These are phyloP conservation scores for Clanis bilineata DNA, from an alignment of 2,888 invertebrate genomes.

Conservation along the genomic window DNA sequence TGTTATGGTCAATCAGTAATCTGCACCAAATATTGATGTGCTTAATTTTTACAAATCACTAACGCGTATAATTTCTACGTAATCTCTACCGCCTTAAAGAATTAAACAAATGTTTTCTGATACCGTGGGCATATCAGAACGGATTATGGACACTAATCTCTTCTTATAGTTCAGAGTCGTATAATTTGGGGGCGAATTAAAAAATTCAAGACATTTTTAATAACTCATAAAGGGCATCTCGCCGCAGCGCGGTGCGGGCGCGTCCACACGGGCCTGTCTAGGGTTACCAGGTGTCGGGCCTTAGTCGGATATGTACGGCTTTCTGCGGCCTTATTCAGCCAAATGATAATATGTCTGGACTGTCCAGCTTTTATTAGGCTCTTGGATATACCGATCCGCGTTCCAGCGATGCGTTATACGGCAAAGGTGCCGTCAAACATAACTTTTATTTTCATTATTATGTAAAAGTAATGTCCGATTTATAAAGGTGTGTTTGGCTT, in stretches of 20 bases:
- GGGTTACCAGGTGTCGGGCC: no score
- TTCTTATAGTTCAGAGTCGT: conserved; percentile 68
- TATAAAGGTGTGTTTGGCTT: no score
- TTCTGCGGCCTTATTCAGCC: no score
- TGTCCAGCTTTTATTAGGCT: no score
- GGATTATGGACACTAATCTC: conserved; percentile 71
- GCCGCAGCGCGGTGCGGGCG: conserved; percentile 30
- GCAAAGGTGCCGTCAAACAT: no score
- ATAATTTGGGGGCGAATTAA: conserved; percentile 73
- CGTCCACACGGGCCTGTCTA: conserved; percentile 27
- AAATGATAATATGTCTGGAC: no score
- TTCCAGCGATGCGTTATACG: no score
- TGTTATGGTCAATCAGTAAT: background rate
- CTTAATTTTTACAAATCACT: conserved; percentile 10
- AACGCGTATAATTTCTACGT: conserved; percentile 46
- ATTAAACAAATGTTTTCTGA: conserved; percentile 72
- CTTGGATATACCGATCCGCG: no score
- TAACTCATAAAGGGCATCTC: conserved; percentile 53
- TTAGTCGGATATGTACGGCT: no score
- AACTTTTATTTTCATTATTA: no score
- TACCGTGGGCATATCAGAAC: conserved; percentile 56
- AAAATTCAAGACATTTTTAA: conserved; percentile 63
- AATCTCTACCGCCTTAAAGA: conserved; percentile 50
- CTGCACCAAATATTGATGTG: background rate
- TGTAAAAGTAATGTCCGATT: no score